phyloP scores from a whole-genome alignment of 2,797 vertebrate genomes.

The Pipistrellus pipistrellus region DNA sequence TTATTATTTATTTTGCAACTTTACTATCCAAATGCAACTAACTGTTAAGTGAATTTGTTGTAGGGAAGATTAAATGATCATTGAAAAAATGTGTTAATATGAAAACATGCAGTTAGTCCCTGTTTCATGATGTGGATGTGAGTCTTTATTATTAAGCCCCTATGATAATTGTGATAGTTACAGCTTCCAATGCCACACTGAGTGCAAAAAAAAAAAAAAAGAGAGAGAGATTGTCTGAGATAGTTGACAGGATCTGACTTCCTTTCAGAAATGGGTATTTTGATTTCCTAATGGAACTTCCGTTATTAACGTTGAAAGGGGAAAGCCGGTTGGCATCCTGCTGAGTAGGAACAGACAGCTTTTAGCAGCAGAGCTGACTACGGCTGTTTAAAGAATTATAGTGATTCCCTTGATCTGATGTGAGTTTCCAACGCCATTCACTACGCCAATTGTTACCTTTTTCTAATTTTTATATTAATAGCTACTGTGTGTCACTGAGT shows the following conservation, averaged over 20 bases:
- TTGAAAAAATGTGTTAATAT: slow-evolving; percentile 18
- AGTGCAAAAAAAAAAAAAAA: slow-evolving; percentile 15
- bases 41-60: slow-evolving; percentile 30
- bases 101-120: not conserved
- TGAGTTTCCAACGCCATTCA: not conserved
- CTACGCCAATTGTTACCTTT: not conserved
- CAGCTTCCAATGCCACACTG: not conserved
- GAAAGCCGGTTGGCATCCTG: not conserved
- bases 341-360: not conserved
- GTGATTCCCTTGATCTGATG: slow-evolving; percentile 13
- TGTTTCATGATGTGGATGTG: slow-evolving; percentile 37
- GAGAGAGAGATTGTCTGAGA: slow-evolving; percentile 11
- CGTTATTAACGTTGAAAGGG: slow-evolving; percentile 30
- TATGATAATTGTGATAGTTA: slow-evolving; percentile 1
- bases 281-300: slow-evolving; percentile 37
- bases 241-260: slow-evolving; percentile 29
- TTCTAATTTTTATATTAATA: slow-evolving; percentile 47
- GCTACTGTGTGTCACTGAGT: not conserved
- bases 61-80: slow-evolving; percentile 15
- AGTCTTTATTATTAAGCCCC: slow-evolving; percentile 36
- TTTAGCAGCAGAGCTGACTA: not conserved
- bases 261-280: slow-evolving; percentile 32
- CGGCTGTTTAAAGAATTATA: slow-evolving; percentile 45
- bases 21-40: not conserved
- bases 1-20: slow-evolving; percentile 11